Percentiles rank a stretch among this genome's conserved stretches.
Evolutionary conservation across 2,797 vertebrate genomes (phyloP).

Genomic region (Coranthus polyacanthus): DNA sequence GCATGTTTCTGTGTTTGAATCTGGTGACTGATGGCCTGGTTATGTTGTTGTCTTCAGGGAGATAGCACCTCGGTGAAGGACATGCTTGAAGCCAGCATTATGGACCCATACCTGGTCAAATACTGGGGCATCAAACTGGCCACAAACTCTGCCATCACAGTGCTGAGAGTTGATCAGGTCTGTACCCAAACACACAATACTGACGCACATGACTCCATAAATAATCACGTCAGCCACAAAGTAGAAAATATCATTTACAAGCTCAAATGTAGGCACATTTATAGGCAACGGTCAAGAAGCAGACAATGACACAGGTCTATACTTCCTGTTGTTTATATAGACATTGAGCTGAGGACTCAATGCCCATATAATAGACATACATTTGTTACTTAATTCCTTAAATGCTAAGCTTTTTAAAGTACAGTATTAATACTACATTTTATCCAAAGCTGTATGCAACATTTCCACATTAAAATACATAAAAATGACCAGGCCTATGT

Average conservation of each 20-base stretch:
- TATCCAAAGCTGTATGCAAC: no score
- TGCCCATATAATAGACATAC: no score
- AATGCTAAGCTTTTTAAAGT: no score
- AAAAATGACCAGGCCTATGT: no score
- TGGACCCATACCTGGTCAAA: slow-evolving; percentile 96
- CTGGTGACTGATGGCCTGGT: slow-evolving; percentile 1
- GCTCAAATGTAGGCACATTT: not conserved
- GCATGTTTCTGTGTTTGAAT: not conserved
- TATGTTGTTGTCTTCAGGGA: slow-evolving; percentile 81
- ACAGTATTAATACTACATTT: no score
- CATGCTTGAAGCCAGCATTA: slow-evolving; percentile 91
- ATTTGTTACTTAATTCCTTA: no score
- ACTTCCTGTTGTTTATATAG: no score
- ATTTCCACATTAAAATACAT: no score
- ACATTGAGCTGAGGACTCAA: no score
- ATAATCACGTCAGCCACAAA: not conserved
- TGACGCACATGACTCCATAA: not conserved
- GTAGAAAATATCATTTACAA: not conserved
- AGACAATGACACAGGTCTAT: no score
- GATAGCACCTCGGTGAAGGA: slow-evolving; percentile 93
- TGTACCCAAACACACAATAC: slow-evolving; percentile 46
- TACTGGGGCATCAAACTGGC: slow-evolving; percentile 96
- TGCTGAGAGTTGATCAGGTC: slow-evolving; percentile 97
- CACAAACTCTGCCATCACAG: slow-evolving; percentile 95
- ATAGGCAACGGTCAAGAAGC: no score